Conservation (phyloP, 2,113 vertebrate genomes). For the Kobus ellipsiprymnus region DNA sequence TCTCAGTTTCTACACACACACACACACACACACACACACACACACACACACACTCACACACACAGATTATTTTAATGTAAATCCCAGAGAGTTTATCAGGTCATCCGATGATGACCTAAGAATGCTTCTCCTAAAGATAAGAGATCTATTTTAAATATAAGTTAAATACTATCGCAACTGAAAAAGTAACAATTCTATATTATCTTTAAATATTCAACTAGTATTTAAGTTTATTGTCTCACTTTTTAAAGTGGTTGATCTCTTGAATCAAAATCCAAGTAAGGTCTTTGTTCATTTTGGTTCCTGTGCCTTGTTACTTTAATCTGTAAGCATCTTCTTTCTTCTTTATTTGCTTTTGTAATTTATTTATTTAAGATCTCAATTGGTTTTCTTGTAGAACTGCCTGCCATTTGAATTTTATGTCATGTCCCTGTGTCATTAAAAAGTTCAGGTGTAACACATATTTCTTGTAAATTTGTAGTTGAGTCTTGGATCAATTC, state of each 20-base stretch:
- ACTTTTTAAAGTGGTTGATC: not conserved
- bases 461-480: not conserved
- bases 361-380: not conserved
- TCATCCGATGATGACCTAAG: not conserved
- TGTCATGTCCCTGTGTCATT: not conserved
- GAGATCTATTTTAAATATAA: not conserved
- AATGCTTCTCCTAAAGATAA: not conserved
- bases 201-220: not conserved
- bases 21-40: too few species aligned
- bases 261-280: not conserved
- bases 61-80: not conserved
- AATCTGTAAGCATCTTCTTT: not conserved
- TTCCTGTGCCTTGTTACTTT: not conserved
- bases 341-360: not conserved
- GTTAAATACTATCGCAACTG: not conserved
- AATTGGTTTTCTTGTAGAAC: not conserved
- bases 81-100: not conserved
- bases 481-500: not conserved
- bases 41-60: too few species aligned
- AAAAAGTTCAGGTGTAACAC: too few species aligned
- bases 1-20: not conserved
- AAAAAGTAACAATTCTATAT: not conserved
- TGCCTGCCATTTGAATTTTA: not conserved
- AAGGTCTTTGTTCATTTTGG: not conserved
- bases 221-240: not conserved